These are phyloP conservation scores for Drymodes brunneopygia DNA, from an alignment of 2,113 vertebrate genomes.

Conservation along the genomic window DNA sequence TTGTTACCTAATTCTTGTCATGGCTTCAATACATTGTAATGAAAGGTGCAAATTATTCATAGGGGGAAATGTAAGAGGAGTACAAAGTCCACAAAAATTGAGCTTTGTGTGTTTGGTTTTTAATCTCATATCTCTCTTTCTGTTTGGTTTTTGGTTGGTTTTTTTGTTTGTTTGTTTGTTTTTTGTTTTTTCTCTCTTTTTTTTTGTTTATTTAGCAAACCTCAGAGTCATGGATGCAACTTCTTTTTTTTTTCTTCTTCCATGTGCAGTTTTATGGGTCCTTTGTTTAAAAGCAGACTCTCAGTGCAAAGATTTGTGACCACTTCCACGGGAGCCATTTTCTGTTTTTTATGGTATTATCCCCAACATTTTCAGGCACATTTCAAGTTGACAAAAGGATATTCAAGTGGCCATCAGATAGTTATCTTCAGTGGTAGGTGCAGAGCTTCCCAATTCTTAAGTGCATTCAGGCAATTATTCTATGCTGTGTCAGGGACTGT, in stretches of 20 bases:
- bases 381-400: not conserved
- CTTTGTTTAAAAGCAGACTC: not conserved
- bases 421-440: not conserved
- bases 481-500: not conserved
- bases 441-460: not conserved
- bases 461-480: not conserved
- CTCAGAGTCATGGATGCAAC: not conserved
- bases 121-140: not conserved
- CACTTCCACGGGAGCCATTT: not conserved
- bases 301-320: not conserved
- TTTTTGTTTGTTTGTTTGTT: not conserved
- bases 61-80: not conserved
- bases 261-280: not conserved
- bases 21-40: not conserved
- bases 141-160: not conserved
- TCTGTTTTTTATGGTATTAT: not conserved
- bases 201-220: not conserved
- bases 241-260: not conserved
- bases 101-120: not conserved
- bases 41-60: not conserved
- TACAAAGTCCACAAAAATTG: not conserved
- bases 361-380: not conserved
- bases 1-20: not conserved
- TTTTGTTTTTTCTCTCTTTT: not conserved
- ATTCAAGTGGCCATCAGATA: not conserved